Percentiles rank a stretch among this genome's conserved stretches.
These are phyloP conservation scores for Silurus lanzhouensis DNA, from an alignment of 2,797 vertebrate species.

Conservation along the genomic window DNA sequence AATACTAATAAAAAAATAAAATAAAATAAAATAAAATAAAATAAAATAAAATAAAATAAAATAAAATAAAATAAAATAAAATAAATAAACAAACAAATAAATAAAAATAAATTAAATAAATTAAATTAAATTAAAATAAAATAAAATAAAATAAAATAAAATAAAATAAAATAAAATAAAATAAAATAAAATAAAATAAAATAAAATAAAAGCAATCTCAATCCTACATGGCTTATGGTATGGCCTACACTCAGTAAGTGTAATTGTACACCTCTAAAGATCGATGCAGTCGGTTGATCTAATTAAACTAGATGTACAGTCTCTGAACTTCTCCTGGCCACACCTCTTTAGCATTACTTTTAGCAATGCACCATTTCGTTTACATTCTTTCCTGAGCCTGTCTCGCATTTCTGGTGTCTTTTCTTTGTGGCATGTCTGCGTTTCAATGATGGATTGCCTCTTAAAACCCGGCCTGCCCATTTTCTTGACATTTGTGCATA, in stretches of 20 bases:
- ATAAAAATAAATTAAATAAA: no score
- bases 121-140: no score
- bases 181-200: not conserved
- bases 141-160: not conserved
- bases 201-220: no score
- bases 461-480: not conserved
- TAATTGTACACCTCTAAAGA: not conserved
- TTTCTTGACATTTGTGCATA: constrained; percentile 25
- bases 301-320: not conserved
- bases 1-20: not conserved
- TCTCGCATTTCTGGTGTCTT: not conserved
- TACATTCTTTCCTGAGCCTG: not conserved
- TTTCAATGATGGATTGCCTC: constrained; percentile 2
- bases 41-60: no score
- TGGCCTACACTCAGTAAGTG: not conserved
- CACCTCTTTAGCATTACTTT: not conserved
- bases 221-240: not conserved
- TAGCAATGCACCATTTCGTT: not conserved
- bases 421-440: not conserved
- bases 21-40: no score
- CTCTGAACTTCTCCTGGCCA: not conserved
- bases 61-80: no score
- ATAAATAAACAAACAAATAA: no score
- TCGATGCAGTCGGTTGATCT: not conserved
- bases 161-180: not conserved